Evolutionary conservation across 53 echinoderm and acorn worm genomes (phyloP).

Genomic region (Echinarachnius parma): DNA sequence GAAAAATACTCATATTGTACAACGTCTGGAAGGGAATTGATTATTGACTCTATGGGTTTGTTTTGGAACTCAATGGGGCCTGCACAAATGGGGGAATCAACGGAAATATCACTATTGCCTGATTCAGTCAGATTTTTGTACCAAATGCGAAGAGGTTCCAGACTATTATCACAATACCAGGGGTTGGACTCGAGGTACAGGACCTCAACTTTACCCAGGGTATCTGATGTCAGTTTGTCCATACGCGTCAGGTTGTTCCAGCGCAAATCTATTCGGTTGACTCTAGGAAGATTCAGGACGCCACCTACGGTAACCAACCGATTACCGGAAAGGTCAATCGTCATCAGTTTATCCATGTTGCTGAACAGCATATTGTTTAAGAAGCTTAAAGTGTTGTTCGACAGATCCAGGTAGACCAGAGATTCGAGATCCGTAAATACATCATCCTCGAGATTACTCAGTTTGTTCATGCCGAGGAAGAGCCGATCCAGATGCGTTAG

Average conservation of each 20-base stretch:
- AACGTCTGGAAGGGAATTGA: too few species aligned
- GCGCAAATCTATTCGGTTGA: neutral
- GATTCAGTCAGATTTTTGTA: slow-evolving; percentile 18
- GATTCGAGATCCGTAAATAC: neutral
- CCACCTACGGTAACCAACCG: neutral
- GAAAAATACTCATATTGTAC: too few species aligned
- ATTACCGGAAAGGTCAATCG: slow-evolving; percentile 17
- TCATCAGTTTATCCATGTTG: neutral
- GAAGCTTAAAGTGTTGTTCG: slow-evolving; percentile 2
- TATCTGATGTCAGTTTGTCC: neutral
- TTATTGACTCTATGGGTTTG: too few species aligned
- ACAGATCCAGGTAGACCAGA: slow-evolving; percentile 18
- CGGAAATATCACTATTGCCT: neutral
- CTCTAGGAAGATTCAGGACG: neutral
- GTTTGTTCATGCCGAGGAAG: slow-evolving; percentile 24
- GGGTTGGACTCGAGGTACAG: slow-evolving; percentile 37
- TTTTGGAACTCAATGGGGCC: too few species aligned
- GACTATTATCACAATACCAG: slow-evolving; percentile 19
- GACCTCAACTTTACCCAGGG: neutral
- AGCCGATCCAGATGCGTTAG: slow-evolving; percentile 3
- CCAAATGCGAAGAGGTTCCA: slow-evolving; percentile 42
- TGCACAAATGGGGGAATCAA: slow-evolving; percentile 12
- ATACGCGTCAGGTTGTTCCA: slow-evolving; percentile 10
- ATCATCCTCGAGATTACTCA: neutral
- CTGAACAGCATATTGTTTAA: neutral